Base-by-base conservation (phyloP, 1,140 invertebrate species). In the Leguminivora glycinivorella region DNA sequence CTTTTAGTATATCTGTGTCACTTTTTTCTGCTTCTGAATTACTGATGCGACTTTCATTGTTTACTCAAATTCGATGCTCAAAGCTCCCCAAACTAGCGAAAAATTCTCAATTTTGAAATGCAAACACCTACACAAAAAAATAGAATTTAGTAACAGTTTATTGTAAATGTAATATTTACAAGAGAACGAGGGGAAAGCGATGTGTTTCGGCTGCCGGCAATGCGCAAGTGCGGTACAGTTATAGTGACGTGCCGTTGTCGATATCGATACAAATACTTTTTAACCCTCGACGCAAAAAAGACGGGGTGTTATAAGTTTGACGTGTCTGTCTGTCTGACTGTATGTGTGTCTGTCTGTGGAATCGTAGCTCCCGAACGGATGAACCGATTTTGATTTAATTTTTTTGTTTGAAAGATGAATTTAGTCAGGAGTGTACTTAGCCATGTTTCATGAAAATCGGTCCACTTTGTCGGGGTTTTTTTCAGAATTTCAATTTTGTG, bases 191-290 rank as follows among this genome's bases (percentile, higher is more conserved):
- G 58, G 58, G 58, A 63, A 29, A n/a, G 26, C 58, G 25, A 29
- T 63, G 29, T 34, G 52, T n/a, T 34, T 19, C 17, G 19, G 7
- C 31, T 52, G 47, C 6, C 38, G 26, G 31, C 34, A 70, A 2
- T 26, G 58, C 82, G 82, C 82, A 83, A 78, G 82, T 74, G 71
- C 73, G 68, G 58, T 68, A 67, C 70, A 67, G 58, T 67, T 72
- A 10, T 76, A 80, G 80, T 72, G 82, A 75, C 70, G 80, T 1
- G 17, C 25, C 5, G 56, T n/a, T 67, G 29, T 67, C 43, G 67
- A 74, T 2, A 29, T 63, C 58, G 58, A 63, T 34, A 63, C 14
- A n/a, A n/a, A n/a, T n/a, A n/a, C n/a, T n/a, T n/a, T n/a, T n/a
- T n/a, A n/a, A n/a, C n/a, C n/a, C n/a, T n/a, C n/a, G n/a, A n/a